Evolutionary conservation across 2,113 vertebrate species (phyloP), one percentile per base, ranked within the genome.

Genomic region (Calyptomena viridis): DNA sequence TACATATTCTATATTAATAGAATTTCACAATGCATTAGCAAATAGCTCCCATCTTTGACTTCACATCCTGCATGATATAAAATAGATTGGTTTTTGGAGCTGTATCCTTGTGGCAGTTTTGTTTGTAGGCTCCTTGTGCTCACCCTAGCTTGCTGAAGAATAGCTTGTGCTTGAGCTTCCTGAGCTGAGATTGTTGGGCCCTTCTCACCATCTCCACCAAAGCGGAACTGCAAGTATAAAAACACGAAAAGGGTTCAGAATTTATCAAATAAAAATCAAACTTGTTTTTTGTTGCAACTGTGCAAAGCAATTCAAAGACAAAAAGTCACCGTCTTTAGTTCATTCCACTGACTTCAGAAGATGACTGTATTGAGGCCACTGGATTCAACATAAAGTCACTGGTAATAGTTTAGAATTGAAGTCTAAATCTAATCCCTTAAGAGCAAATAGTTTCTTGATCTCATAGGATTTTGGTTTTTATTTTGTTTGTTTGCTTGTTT

Each of bases 131-230:
- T 92, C 16, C 42, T 92, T 55, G 52, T 83, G 96, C 99, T 99
- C 93, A 99, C 99, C 98, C 99, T 98, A 84, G 99, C 99, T 94
- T 99, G 99, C 87, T 99, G 99, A 50, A 99, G 99, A 94, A 99
- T 99, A 11, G 99, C 99, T 96, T 99, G 99, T 17, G 99, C 99
- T 95, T 99, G 99, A 63, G 99, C 99, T 96, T 99, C 99, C 89
- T 99, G 99, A 35, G 99, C 99, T 7, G 99, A 99, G 75, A 99
- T 95, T 44, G 98, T 97, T 20, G 99, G 99, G 84, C 99, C 99
- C 94, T 99, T 99, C 95, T 99, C 98, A 73, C 98, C 97, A 21
- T 99, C 99, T 6, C 99, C 99, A 53, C 99, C 99, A 18, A 99
- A 99, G 46, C 99, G 99, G 97, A 99, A 99, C 99, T 99, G 95